Evolutionary conservation across 1,140 invertebrate species (phyloP), one percentile per base, ranked within the genome.

Genomic region (Drosophila pectinifera): DNA sequence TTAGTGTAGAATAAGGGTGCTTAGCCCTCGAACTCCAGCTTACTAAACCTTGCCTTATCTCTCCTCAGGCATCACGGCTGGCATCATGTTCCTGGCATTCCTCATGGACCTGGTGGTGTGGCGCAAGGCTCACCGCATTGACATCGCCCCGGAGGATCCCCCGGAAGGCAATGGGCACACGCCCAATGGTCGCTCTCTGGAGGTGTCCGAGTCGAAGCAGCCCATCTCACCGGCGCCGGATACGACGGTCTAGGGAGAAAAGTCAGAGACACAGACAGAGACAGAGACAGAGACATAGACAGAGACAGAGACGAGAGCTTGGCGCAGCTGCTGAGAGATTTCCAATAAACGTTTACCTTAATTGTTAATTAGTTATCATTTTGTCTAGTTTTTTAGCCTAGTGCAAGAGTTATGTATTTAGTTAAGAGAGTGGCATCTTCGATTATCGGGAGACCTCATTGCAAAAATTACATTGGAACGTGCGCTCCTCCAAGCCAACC

Each of bases 91-190:
- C 65, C 91, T 96, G 43, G 97, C 96, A 31, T 97, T 97, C 89
- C 92, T 97, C 58, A 95, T 97, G 82, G 97, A 98, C 91, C 81
- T 96, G 54, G 93, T 97, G 20, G 96, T 97, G 5, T 97, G 96
- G 95, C 96, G 95, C 84, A 96, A 96, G 91, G 96, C 96, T 14
- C 94, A 95, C 31, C 95, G 95, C 63, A 97, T 97, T 59, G 94
- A 94, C 73, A 94, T 94, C 78, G 94, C 94, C 62, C 94, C 94
- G 2, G 92, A 90, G 34, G 92, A 91, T 49, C 81, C 83, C 7
- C 73, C 58, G 53, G 85, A 91, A 14, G 72, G 54, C 0, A 41
- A 54, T 2, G 49, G 55, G 7, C 63, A 64, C 34, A 24, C 75
- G n/a, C 38, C 56, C 22, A 77, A 78, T 16, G 73, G 74, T 4